These are phyloP conservation scores for Nothoprocta pentlandii DNA, from an alignment of 2,113 vertebrate species.

Conservation along the genomic window DNA sequence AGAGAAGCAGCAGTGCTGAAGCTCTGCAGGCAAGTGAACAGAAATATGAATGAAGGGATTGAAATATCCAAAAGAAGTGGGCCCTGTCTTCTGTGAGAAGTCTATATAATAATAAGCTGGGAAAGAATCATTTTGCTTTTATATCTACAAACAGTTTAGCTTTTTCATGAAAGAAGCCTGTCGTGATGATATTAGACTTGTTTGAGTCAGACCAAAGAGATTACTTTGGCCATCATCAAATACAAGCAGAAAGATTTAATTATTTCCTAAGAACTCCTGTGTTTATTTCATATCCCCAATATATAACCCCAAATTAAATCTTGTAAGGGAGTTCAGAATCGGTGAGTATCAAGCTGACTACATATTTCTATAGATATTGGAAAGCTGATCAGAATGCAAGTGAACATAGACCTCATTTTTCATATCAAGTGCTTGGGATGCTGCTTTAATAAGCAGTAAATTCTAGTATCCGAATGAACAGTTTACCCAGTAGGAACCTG, in stretches of 20 bases:
- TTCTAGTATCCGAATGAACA: background rate
- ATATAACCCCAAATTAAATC: background rate
- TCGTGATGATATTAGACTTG: background rate
- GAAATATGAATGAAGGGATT: no score
- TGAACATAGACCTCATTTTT: slow-evolving; percentile 42
- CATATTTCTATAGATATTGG: background rate
- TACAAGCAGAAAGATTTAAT: background rate
- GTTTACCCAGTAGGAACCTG: background rate
- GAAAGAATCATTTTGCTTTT: background rate
- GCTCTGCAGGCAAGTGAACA: background rate
- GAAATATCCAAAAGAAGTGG: background rate
- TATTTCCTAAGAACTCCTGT: background rate
- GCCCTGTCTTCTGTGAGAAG: background rate
- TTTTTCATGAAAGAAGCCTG: background rate
- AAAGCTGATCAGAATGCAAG: slow-evolving; percentile 61
- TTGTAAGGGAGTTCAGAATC: background rate
- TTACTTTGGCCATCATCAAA: background rate
- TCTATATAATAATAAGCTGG: background rate
- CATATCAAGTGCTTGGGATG: slow-evolving; percentile 35
- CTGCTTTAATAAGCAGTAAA: slow-evolving; percentile 29
- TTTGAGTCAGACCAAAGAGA: background rate
- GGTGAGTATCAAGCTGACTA: background rate
- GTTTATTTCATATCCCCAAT: background rate
- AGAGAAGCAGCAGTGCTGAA: background rate
- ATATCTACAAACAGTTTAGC: background rate